Conservation (phyloP, 2,113 vertebrate species). For the Anarhynchus alexandrinus region DNA sequence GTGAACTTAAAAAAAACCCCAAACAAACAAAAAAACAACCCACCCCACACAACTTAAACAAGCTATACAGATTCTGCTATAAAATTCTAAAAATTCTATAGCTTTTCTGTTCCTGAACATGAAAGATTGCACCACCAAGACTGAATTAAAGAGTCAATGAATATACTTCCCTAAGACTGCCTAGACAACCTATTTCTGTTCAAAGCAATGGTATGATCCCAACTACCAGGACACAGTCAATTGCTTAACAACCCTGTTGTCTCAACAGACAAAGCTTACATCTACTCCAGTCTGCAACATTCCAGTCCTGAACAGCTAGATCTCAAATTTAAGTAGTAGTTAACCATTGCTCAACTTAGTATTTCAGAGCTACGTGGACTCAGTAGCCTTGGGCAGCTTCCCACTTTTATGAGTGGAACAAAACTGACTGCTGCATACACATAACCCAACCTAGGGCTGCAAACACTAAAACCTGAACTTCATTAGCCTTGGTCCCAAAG, state of each 20-base stretch:
- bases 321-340: neutral
- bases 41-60: neutral
- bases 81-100: neutral
- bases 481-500: neutral
- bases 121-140: neutral
- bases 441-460: neutral
- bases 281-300: constrained; percentile 7
- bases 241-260: constrained; percentile 15
- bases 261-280: constrained; percentile 16
- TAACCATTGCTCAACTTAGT: neutral
- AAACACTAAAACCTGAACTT: neutral
- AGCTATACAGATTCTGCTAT: neutral
- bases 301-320: neutral
- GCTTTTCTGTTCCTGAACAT: neutral
- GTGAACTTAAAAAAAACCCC: neutral
- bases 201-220: neutral
- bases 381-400: neutral
- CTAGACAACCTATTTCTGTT: neutral
- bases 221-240: neutral
- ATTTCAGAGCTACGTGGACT: neutral
- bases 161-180: neutral
- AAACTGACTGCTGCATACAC: neutral
- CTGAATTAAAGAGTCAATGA: neutral
- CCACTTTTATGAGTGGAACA: neutral
- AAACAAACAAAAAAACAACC: too few relatives aligned